Evolutionary conservation across 2,113 vertebrate species (phyloP).

Genomic region (Ovibos moschatus): DNA sequence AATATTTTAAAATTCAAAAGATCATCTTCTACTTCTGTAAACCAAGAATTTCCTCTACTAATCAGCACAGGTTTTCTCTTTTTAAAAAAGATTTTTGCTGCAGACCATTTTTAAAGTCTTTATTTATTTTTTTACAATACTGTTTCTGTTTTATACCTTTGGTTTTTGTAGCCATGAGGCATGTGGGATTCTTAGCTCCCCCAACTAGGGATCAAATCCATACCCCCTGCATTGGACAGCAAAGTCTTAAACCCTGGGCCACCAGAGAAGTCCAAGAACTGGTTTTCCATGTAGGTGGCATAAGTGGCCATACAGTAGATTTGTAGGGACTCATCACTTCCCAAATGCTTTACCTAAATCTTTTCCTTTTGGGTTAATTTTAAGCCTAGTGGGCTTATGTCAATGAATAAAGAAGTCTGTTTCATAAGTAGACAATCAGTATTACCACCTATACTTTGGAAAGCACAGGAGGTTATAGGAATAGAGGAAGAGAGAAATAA

Average conservation of each 20-base stretch:
- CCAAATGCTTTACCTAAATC: neutral
- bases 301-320: neutral
- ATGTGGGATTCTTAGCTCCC: neutral
- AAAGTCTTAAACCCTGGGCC: neutral
- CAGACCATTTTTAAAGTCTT: neutral
- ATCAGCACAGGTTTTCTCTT: neutral
- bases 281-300: neutral
- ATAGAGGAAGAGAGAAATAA: neutral
- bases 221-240: neutral
- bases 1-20: neutral
- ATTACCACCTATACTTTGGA: neutral
- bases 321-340: neutral
- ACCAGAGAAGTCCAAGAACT: neutral
- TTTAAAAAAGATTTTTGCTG: neutral
- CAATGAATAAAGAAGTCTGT: neutral
- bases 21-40: neutral
- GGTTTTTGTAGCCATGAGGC: neutral
- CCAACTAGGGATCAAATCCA: neutral
- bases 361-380: neutral
- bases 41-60: neutral
- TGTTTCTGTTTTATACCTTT: neutral
- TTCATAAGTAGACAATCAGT: neutral
- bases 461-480: neutral
- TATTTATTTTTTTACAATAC: neutral
- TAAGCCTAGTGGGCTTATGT: neutral